Evolutionary conservation across 1,140 invertebrate genomes (phyloP).

Genomic region (Argopecten irradians): DNA sequence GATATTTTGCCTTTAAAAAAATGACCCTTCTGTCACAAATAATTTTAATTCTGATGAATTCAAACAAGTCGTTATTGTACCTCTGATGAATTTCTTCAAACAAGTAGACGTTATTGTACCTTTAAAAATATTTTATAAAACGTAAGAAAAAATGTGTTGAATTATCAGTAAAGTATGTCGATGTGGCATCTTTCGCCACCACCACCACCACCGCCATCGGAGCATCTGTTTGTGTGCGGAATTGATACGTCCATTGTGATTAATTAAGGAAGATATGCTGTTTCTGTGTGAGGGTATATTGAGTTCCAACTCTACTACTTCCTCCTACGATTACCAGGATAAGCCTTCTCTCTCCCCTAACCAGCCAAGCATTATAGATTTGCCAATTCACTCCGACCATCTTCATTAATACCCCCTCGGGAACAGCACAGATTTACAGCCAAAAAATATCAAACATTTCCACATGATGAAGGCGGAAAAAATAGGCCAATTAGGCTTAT

Average conservation of each 20-base stretch:
- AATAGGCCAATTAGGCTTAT: slow-evolving; percentile 1
- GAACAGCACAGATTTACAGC: not conserved
- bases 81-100: no score
- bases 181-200: no score
- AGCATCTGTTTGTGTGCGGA: not conserved
- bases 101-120: no score
- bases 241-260: slow-evolving; percentile 9
- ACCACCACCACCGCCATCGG: no score
- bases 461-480: not conserved
- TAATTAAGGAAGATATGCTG: not conserved
- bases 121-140: no score
- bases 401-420: not conserved
- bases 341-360: not conserved
- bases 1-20: no score
- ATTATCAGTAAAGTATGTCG: no score
- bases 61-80: no score
- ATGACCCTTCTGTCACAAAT: no score
- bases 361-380: not conserved
- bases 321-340: not conserved
- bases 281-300: not conserved
- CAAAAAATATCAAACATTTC: slow-evolving; percentile 18
- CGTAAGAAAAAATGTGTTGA: no score
- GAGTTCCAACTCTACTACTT: not conserved
- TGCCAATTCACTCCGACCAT: not conserved
- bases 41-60: no score